phyloP scores from a whole-genome alignment of 2,797 vertebrate genomes.

The Serranus cabrilla region DNA sequence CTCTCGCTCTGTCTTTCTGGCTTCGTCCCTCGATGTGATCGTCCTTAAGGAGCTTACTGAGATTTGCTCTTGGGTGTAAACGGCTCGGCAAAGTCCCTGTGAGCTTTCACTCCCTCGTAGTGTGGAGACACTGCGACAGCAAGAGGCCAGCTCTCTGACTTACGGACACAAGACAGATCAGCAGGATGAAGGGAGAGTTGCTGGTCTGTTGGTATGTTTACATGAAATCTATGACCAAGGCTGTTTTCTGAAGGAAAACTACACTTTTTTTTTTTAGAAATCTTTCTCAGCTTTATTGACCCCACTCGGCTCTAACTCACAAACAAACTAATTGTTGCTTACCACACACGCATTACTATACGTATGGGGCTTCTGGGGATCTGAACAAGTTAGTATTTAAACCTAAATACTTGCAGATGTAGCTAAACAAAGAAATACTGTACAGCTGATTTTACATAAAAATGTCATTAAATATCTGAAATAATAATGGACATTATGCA shows the following conservation, averaged over 20 bases:
- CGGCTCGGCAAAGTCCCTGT: background rate
- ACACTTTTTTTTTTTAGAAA: background rate
- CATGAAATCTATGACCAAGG: background rate
- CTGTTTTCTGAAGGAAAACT: background rate
- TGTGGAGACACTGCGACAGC: background rate
- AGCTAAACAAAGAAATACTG: too few relatives aligned
- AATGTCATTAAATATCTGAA: too few relatives aligned
- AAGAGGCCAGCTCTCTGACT: slow-evolving; percentile 5
- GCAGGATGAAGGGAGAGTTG: background rate
- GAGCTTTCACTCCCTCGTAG: slow-evolving; percentile 32
- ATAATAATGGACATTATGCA: too few relatives aligned
- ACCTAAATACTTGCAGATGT: too few relatives aligned
- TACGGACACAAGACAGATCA: background rate
- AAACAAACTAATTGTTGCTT: too few relatives aligned
- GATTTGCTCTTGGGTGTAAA: slow-evolving; percentile 48
- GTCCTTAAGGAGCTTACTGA: slow-evolving; percentile 57
- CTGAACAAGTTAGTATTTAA: too few relatives aligned
- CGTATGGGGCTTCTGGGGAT: too few relatives aligned
- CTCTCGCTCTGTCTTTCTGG: background rate
- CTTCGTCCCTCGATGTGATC: slow-evolving; percentile 20
- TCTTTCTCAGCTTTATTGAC: background rate
- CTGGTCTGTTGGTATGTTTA: background rate
- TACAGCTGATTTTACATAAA: too few relatives aligned
- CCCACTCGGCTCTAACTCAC: too few relatives aligned
- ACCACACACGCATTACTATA: too few relatives aligned